Evolutionary conservation across 2,888 invertebrate species (phyloP), one percentile per base, ranked within the genome.

Genomic region (Dolichopus griseipennis): DNA sequence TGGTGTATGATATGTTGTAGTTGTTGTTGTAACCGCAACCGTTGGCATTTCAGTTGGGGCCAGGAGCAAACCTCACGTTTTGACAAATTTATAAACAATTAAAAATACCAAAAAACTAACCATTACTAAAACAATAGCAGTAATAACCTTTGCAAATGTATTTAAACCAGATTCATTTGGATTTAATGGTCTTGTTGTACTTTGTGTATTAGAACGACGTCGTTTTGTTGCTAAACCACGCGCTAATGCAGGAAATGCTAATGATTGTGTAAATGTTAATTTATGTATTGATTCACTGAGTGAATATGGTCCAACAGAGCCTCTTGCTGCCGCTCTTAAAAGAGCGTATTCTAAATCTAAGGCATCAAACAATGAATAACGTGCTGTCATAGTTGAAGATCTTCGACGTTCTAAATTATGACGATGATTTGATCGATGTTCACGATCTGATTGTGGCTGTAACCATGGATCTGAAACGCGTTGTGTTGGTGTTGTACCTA

Each of bases 61-160:
- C 85, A 89, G 84, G 82, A 89, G 87, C 83, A 88, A 87, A 71
- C 89, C 89, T 90, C 89, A 90, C 87, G 89, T 88, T 78, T 86
- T 83, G 76, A 88, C 88, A 77, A 88, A 89, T 77, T 89, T 89
- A 76, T 89, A 89, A 68, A 90, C 89, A 27, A 89, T 88, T 65
- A 88, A 86, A 78, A 89, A 89, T 73, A 90, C 89, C 76, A 90
- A 82, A 71, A 89, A 87, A 74, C 88, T 88, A 70, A 89, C 87
- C 65, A 88, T 81, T 73, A 89, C 87, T 70, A 89, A 78, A 33
- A 89, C 87, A 27, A 89, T 79, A 8, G 89, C 89, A 5, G 90
- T 89, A 69, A 89, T 84, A 64, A 89, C 86, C 78, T 89, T 89
- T 69, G 89, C 89, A 76, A 88, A 88, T 66, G 87, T 87, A 78